Percentiles rank a stretch among this genome's conserved stretches.
Evolutionary conservation across 1,140 invertebrate species (phyloP).

Genomic region (Mamestra configurata): DNA sequence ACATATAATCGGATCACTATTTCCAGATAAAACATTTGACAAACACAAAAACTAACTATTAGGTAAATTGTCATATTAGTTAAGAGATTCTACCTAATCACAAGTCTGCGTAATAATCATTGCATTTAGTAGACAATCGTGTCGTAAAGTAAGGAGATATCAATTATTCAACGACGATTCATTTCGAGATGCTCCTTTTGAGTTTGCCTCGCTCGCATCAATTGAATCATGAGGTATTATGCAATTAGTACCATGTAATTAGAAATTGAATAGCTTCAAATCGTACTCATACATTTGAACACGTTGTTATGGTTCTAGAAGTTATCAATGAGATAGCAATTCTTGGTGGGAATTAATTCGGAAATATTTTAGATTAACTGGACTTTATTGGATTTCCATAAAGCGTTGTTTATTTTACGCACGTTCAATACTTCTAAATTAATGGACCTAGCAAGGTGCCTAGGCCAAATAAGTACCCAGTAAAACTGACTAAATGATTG

Average conservation of each 20-base stretch:
- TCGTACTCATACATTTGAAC: not conserved
- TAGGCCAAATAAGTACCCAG: not conserved
- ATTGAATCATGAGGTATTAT: constrained; percentile 40
- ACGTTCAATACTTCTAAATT: too few species aligned
- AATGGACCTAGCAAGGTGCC: too few species aligned
- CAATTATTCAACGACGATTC: constrained; percentile 66
- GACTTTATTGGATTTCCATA: too few species aligned
- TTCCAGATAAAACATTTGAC: too few species aligned
- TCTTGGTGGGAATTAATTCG: too few species aligned
- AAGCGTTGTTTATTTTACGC: too few species aligned
- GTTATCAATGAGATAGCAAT: too few species aligned
- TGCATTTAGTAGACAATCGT: constrained; percentile 52
- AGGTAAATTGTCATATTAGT: too few species aligned
- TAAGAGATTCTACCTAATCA: constrained; percentile 9
- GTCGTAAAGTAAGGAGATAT: constrained; percentile 59
- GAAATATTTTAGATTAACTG: too few species aligned
- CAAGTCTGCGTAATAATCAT: constrained; percentile 19
- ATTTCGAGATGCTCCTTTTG: constrained; percentile 60
- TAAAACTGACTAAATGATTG: not conserved
- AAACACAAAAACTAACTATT: too few species aligned
- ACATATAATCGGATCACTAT: too few species aligned
- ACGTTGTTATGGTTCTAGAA: too few species aligned
- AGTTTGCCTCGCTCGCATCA: constrained; percentile 49
- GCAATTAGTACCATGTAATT: constrained; percentile 34
- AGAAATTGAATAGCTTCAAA: constrained; percentile 14